phyloP scores from a whole-genome alignment of 2,888 invertebrate species.

The Hyalella azteca region DNA sequence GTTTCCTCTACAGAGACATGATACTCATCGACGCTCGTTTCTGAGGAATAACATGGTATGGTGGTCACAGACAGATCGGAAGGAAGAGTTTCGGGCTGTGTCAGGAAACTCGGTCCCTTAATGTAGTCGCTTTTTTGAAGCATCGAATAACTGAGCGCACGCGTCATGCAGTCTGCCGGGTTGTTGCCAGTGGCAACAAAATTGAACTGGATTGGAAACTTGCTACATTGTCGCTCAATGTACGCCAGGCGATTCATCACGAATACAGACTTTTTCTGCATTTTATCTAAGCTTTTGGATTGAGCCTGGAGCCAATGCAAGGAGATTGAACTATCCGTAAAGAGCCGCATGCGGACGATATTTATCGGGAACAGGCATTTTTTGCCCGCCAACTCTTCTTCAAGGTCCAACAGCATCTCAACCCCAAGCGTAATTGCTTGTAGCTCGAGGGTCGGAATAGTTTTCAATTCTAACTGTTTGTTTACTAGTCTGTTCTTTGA shows the following conservation, averaged over 20 bases:
- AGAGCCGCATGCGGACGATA: not conserved
- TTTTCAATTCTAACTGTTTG: not conserved
- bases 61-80: not conserved
- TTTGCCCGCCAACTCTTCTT: not conserved
- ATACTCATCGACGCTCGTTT: not conserved
- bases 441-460: not conserved
- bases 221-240: not conserved
- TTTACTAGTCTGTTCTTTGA: not conserved
- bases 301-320: not conserved
- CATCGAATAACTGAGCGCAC: not conserved
- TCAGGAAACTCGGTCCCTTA: not conserved
- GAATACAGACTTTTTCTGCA: constrained; percentile 14
- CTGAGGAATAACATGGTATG: not conserved
- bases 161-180: not conserved
- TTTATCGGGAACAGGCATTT: not conserved
- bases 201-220: not conserved
- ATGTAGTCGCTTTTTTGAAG: not conserved
- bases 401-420: not conserved
- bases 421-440: not conserved
- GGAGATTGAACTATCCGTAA: not conserved
- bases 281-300: not conserved
- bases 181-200: not conserved
- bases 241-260: not conserved
- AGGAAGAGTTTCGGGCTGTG: not conserved
- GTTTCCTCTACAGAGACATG: not conserved